These are phyloP conservation scores for Antheraea yamamai DNA, from an alignment of 2,888 invertebrate genomes.

Conservation along the genomic window DNA sequence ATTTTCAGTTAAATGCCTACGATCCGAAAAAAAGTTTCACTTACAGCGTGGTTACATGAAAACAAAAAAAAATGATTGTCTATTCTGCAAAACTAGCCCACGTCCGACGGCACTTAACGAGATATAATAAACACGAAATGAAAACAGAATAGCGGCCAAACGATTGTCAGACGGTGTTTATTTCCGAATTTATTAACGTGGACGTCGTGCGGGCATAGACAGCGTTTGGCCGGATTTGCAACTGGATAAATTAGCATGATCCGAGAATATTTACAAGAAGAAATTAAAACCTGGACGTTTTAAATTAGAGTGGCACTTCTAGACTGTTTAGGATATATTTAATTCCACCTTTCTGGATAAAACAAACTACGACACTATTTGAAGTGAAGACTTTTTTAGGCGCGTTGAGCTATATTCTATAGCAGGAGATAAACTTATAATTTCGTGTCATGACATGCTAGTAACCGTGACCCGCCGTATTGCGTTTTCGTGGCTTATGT, in stretches of 20 bases:
- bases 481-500: too few relatives aligned
- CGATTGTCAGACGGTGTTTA: constrained; percentile 37
- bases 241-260: constrained; percentile 9
- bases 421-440: too few relatives aligned
- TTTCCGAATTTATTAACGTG: constrained; percentile 49
- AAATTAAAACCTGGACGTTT: background rate
- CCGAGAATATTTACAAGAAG: background rate
- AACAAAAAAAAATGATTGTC: too few relatives aligned
- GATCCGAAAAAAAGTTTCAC: too few relatives aligned
- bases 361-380: background rate
- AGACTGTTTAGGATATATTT: background rate
- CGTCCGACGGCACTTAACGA: background rate
- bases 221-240: background rate
- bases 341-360: background rate
- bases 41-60: too few relatives aligned
- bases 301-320: background rate
- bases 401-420: too few relatives aligned
- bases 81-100: background rate
- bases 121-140: constrained; percentile 24
- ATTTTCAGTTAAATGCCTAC: too few relatives aligned
- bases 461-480: too few relatives aligned
- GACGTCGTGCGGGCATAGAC: constrained; percentile 46
- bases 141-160: constrained; percentile 30
- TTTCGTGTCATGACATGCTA: too few relatives aligned
- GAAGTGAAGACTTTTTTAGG: too few relatives aligned